Evolutionary conservation across 1,140 invertebrate genomes (phyloP).

Genomic region (Euwallacea similis): DNA sequence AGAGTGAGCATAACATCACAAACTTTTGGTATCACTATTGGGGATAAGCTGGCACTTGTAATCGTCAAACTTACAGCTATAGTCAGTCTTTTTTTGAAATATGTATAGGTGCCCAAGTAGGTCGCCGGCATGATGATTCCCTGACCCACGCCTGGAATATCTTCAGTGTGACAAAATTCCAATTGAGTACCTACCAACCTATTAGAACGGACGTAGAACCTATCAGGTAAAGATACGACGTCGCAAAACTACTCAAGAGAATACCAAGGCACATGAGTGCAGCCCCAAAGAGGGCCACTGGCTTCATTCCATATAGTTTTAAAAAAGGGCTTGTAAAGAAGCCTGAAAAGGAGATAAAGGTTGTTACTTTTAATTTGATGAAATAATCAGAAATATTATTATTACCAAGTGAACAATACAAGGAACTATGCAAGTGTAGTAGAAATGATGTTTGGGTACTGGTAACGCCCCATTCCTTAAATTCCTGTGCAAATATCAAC

Average conservation of each 20-base stretch:
- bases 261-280: conserved; percentile 45
- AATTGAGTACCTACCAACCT: conserved; percentile 39
- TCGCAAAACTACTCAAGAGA: conserved; percentile 47
- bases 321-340: conserved; percentile 51
- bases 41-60: conserved; percentile 53
- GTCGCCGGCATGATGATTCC: conserved; percentile 50
- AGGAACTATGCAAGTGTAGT: conserved; percentile 47
- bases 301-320: conserved; percentile 46
- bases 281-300: conserved; percentile 45
- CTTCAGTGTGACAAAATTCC: not conserved
- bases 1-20: conserved; percentile 45
- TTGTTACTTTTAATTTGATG: not conserved
- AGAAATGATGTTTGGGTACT: conserved; percentile 48
- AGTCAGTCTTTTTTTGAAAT: conserved; percentile 55
- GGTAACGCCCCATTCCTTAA: conserved; percentile 42
- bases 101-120: conserved; percentile 54
- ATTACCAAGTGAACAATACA: conserved; percentile 46
- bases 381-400: not conserved
- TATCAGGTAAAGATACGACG: conserved; percentile 45
- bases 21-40: conserved; percentile 55
- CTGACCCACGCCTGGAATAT: conserved; percentile 49
- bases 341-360: conserved; percentile 36
- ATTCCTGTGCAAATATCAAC: conserved; percentile 47
- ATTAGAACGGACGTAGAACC: conserved; percentile 48
- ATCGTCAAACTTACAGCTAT: conserved; percentile 54